Evolutionary conservation across 2,113 vertebrate genomes (phyloP).

Genomic region (Oryzias curvinotus): DNA sequence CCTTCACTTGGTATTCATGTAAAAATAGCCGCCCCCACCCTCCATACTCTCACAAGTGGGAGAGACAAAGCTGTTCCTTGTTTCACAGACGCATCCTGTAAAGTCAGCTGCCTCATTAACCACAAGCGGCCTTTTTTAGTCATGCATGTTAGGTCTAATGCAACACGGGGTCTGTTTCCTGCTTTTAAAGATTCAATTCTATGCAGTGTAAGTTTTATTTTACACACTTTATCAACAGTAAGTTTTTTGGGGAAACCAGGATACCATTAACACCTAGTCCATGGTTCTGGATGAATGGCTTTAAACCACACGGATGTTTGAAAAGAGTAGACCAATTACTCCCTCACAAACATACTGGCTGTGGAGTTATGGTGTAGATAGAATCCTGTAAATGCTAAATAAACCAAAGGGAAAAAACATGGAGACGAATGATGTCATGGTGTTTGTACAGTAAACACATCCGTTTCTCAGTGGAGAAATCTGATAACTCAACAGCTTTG

Average conservation of each 20-base stretch:
- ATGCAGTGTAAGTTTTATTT: background rate
- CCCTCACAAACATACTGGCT: no score
- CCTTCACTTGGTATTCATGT: constrained; percentile 59
- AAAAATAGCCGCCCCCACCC: constrained; percentile 64
- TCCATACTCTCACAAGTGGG: constrained; percentile 29
- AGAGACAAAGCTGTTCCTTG: constrained; percentile 66
- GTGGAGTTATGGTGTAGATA: no score
- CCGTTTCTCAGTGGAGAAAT: constrained; percentile 17
- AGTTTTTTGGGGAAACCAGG: background rate
- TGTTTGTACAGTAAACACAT: constrained; percentile 7
- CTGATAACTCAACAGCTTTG: constrained; percentile 13
- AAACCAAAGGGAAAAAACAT: constrained; percentile 3
- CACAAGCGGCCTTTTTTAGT: constrained; percentile 50
- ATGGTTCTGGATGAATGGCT: no score
- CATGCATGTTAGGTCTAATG: constrained; percentile 43
- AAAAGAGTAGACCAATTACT: no score
- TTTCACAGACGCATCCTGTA: constrained; percentile 61
- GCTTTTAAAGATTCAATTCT: background rate
- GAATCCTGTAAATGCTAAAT: constrained; percentile 3
- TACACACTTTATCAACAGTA: background rate
- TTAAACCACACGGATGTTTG: no score
- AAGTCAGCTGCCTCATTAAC: constrained; percentile 66
- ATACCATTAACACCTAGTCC: no score
- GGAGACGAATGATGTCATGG: background rate
- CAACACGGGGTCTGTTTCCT: constrained; percentile 17